Base-by-base conservation (phyloP, 2,113 vertebrate genomes). In the Acrocephalus kingi region DNA sequence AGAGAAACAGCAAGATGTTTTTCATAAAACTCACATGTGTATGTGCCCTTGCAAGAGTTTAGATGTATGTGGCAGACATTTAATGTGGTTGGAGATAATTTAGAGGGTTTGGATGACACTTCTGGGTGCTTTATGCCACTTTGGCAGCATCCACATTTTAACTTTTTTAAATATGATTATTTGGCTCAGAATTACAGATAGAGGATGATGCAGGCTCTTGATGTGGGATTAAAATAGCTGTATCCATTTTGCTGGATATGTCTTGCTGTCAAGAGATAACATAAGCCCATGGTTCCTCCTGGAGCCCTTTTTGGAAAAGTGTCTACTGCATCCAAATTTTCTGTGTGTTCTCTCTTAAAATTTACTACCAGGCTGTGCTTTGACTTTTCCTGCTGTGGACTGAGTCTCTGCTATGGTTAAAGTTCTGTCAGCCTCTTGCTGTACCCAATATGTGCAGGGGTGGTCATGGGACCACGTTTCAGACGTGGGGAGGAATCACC, bases 371-470 rank as follows among this genome's bases (percentile, higher is more conserved):
- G 73, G 13, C 61, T 28, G 23, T 24, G 43, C 30, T 84, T 84
- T 78, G n/a, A 71, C 35, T 81, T 86, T 58, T 76, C 68, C 58
- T 86, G 63, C 78, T 73, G 79, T 64, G 45, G 37, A 28, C n/a
- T 90, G 83, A 90, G 41, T 84, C 45, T 80, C 28, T 78, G 77
- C 69, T 73, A 51, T 8, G 25, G 67, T 0, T 66, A 37, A 86
- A 88, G 28, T 20, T 54, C 62, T 6, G 1, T 58, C 51, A 66
- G n/a, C 30, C 31, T 54, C 37, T n/a, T 84, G 21, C 43, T 20
- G 9, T 41, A 54, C 20, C 49, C 1, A 1, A 1, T 15, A 13
- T 9, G 4, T 43, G 7, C 0, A 0, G 1, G 1, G 14, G 43
- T 84, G 82, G 13, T 68, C 46, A 94, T 83, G 18, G 27, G 16